Conservation (phyloP, 2,888 invertebrate genomes). For the Tipula lateralis region DNA sequence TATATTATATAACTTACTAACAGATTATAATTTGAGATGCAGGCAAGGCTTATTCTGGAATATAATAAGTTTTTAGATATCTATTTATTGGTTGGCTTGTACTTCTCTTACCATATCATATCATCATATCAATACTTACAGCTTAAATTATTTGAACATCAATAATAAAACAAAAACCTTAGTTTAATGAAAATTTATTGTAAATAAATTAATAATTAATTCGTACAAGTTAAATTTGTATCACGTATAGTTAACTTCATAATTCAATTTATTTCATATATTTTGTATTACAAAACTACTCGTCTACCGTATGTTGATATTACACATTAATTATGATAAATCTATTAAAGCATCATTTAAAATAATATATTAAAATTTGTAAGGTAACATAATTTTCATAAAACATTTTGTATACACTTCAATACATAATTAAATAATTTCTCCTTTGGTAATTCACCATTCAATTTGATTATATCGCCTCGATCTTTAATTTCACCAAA, state of each 20-base stretch:
- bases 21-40: too few species aligned
- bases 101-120: too few species aligned
- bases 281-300: too few species aligned
- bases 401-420: slow-evolving; percentile 32
- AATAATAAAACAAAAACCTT: not conserved
- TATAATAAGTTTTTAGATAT: too few species aligned
- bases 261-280: not conserved
- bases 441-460: slow-evolving; percentile 46
- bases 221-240: not conserved
- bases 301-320: too few species aligned
- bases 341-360: not conserved
- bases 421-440: slow-evolving; percentile 39
- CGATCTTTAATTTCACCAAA: slow-evolving; percentile 48
- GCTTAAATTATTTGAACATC: not conserved
- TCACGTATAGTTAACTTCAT: not conserved
- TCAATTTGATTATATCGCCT: slow-evolving; percentile 45
- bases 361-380: not conserved
- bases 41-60: too few species aligned
- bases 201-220: not conserved
- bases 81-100: too few species aligned
- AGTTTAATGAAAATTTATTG: not conserved
- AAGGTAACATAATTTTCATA: not conserved
- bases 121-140: not conserved
- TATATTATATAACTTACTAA: too few species aligned
- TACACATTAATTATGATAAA: not conserved